Base-by-base conservation (phyloP, 2,888 invertebrate genomes). In the Tuta absoluta region DNA sequence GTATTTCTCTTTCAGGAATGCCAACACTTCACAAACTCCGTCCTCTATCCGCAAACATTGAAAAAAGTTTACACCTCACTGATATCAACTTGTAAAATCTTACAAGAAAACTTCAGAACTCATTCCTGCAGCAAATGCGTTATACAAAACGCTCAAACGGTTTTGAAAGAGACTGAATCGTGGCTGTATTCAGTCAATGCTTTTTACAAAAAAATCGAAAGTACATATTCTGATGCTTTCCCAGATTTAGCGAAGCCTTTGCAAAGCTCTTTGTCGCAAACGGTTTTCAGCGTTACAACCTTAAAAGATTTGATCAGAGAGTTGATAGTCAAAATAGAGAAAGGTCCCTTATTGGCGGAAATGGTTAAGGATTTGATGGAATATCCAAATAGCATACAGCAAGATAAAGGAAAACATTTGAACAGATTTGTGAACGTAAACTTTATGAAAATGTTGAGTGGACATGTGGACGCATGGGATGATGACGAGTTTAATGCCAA, bases 211-310 rank as follows among this genome's bases (percentile, higher is more conserved):
- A 92, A 92, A 74, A 78, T 95, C 28, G 90, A 94, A 24, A 82
- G 75, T 2, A 83, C 82, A 0, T 95, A 94, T 77, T 86, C 93
- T 0, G 88, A 93, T 2, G 93, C 94, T n/a, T 97, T 96, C 78
- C 95, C 95, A 0, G 98, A 98, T 80, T 89, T 98, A 62, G 93
- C 95, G 0, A 92, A 94, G 66, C 96, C 97, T 0, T 85, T 97
- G 19, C 89, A 95, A 60, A 91, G 93, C 64, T 95, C 95, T 0
- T 79, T 96, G 8, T 92, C 94, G 0, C 95, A 95, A 85, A 92
- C 96, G 66, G 85, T 93, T 1, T 94, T 93, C 69, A 95, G 95
- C 1, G 85, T 95, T 23, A 93, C 92, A 51, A 80, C 92, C 14
- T 75, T 95, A 21, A 92, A 92, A 58, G 92, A 93, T 63, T 81